Base-by-base conservation (phyloP, 2,888 invertebrate species). In the Anodontia alba region DNA sequence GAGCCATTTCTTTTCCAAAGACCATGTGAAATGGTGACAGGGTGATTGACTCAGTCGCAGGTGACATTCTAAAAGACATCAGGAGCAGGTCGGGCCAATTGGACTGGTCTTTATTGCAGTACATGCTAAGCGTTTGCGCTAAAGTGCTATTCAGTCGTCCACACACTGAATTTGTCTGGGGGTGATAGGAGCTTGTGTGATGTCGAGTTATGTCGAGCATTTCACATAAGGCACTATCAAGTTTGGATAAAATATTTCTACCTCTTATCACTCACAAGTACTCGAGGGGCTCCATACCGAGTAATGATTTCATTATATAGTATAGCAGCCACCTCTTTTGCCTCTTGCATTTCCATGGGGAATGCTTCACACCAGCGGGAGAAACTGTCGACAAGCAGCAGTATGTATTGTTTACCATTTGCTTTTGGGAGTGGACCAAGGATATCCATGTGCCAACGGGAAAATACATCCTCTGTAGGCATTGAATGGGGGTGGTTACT, bases 221-320 rank as follows among this genome's bases (percentile, higher is more conserved):
- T 54, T 54, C 26, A n/a, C 54, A 54, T 26, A 54, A 54, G 5
- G 54, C 54, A 54, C 54, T 54, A 10, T 23, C 54, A 23, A 54
- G 54, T 54, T 54, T 54, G 10, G 26, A 26, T 26, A 54, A 23
- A 15, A 54, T 23, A 26, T 54, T 54, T 46, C 17, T 8, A 46
- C 46, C 85, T 84, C 80, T 85, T 72, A 54, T 87, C 88, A 46
- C 80, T 79, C 15, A 87, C 74, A 8, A 88, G 66, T 15, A 70
- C 43, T 17, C 54, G 29, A 23, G 82, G 84, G 7, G 85, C 80
- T 17, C 85, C 88, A 81, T 84, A 88, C n/a, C 87, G 69, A 12
- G 80, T 54, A 69, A 88, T 78, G 20, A 88, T 80, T 70, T 87
- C 81, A 33, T 73, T 69, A 66, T 80, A 87, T 0, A 86, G 54